Base-by-base conservation (phyloP, 2,888 invertebrate species). In the Hydraecia micacea region DNA sequence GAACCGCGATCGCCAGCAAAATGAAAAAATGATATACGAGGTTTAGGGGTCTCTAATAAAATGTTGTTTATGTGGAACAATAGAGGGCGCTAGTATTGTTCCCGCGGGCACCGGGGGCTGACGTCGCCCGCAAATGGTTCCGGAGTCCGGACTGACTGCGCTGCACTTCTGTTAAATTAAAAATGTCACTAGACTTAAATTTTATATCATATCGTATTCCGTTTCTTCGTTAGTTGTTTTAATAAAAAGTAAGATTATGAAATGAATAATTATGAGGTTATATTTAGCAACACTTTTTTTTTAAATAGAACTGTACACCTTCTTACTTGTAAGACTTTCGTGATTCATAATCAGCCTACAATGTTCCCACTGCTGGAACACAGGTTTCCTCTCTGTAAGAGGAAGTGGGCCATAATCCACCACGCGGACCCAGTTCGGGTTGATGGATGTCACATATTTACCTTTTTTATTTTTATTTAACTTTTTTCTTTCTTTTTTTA, bases 21-120 rank as follows among this genome's bases (percentile, higher is more conserved):
- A 88, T 86, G 76, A 88, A 83, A 88, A 86, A 79, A 71, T 83
- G 87, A 84, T 86, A 90, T 88, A 86, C 75, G 80, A 67, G 68
- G 84, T 87, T 89, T 87, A 90, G 87, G 89, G 88, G 71, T 92
- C 92, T 93, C 90, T 92, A 94, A 93, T 95, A 94, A 93, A 94
- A 93, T 92, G 88, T 91, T 91, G 91, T 94, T 93, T 91, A 91
- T 91, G 90, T 90, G 86, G 90, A 91, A 95, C 94, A 94, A 94
- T 93, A 90, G 91, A 89, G 89, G 86, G 87, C 87, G 80, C 81
- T 86, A 83, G 90, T 89, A 91, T 91, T 91, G 91, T 89, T 81
- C 92, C 90, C 80, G 86, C 83, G 91, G 80, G 80, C 77, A 63
- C 82, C 79, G 67, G 84, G 91, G 90, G 77, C 83, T 86, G 88